Base-by-base conservation (phyloP, 2,797 vertebrate genomes). In the Sebastes ruberrimus region DNA sequence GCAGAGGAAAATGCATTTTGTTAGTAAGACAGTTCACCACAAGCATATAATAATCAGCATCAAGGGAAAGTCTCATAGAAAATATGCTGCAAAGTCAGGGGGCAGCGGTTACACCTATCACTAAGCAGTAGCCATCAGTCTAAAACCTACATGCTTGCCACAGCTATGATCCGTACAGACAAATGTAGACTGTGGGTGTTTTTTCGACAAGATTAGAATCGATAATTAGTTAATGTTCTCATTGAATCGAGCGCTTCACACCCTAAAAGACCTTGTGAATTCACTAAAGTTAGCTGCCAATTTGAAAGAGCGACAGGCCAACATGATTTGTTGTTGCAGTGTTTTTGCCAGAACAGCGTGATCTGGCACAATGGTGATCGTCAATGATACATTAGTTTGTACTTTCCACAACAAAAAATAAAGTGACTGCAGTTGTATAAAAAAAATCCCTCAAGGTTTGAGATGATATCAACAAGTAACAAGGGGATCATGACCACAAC, bases 11-110 rank as follows among this genome's bases (percentile, higher is more conserved):
- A 77, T 6, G 35, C 18, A 52, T 28, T 82, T 64, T 80, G 80
- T 86, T 87, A 86, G 71, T 81, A 62, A 83, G 57, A 60, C 4
- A 42, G 3, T 0, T 4, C 28, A 59, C 18, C 28, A 59, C 18
- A 78, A 73, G 27, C 18, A 8, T n/a, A 10, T 28, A 0, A 72
- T 27, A 11, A 61, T 16, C 28, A 38, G 8, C 42, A 38, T 59
- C 3, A 38, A 38, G 69, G 57, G 4, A 57, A 63, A 64, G 56
- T 23, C 16, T 22, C 2, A 6, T 9, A 25, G 6, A 52, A 69
- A 59, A 42, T 11, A 28, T 42, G 8, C 61, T 13, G 7, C 4
- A 65, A 79, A 75, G 23, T 35, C 57, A 38, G 10, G 4, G 13
- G 13, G 6, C 62, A 61, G 27, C 10, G 30, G 60, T 20, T 28